Evolutionary conservation across 2,797 vertebrate species (phyloP), one percentile per base, ranked within the genome.

Genomic region (Morus bassanus): DNA sequence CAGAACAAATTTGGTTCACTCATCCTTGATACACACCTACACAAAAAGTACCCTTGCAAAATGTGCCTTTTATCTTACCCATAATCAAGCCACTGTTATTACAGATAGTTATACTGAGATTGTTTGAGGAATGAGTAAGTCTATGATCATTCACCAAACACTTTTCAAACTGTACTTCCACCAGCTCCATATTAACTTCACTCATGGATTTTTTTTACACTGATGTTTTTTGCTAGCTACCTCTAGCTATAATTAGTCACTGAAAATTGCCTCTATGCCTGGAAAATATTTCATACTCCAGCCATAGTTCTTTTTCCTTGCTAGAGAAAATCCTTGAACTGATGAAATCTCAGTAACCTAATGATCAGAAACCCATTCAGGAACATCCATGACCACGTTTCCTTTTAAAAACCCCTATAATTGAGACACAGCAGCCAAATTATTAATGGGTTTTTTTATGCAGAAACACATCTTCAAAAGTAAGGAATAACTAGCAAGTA

Each of bases 171-270:
- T 85, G 13, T 61, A 76, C 10, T 95, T 70, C 12, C 10, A 85
- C 56, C 28, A 88, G 56, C 37, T 75, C 59, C 80, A 96, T 89
- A 96, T 94, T 93, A 96, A 91, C 31, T 95, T 54, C 23, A 82
- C 35, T 74, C 33, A 57, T 59, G 24, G n/a, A 46, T 51, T 57
- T 85, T 85, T 87, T 84, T 86, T 60, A 59, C 45, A 57, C 35
- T 60, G 63, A 19, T 59, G 13, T 30, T 82, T 84, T 94, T 86
- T 88, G 39, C 73, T 68, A 88, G 37, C 46, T 92, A 83, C 27
- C n/a, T 96, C 37, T 69, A 92, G 18, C 46, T 96, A 72, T 92
- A 96, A 96, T 96, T 96, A 96, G 53, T 88, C 57, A 94, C 48
- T 96, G 69, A 93, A 94, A 97, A 94, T 68, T 88, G 41, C 90